Base-by-base conservation (phyloP, 2,113 vertebrate species). In the Apus apus region DNA sequence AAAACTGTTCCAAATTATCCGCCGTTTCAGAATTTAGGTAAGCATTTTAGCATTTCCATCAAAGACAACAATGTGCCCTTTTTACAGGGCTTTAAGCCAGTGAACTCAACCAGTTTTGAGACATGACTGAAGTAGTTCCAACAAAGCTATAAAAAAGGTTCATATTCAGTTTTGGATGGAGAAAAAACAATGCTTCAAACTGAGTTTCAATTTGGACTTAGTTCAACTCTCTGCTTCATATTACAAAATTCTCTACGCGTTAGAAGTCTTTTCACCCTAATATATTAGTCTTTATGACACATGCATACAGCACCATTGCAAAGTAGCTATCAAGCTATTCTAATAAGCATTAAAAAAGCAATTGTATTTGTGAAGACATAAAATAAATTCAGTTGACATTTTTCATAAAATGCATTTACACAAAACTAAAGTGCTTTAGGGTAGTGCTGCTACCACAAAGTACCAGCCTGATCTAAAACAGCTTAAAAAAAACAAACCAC, bases 161-260 rank as follows among this genome's bases (percentile, higher is more conserved):
- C 76, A 74, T 66, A 89, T n/a, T 86, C 89, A 60, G 57, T 71
- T 90, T 27, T 92, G 92, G 68, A 92, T 53, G 46, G 65, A 95
- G 86, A 86, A 94, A 93, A 96, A 95, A 95, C 86, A 95, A 81
- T 84, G 60, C 79, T 93, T 90, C 90, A 95, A 95, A 93, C 88
- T 38, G 90, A 94, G 92, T 67, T 90, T 77, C 65, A 77, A 13
- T 90, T 71, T 93, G 92, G 86, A 93, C 15, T 94, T 67, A 5
- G 43, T 84, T 95, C 94, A 95, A 54, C 38, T 30, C 66, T 87
- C 75, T 67, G 68, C 27, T 92, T 61, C 54, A 45, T 67, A 65
- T 90, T 75, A 64, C 65, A 81, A 95, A 93, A 75, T 67, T 57
- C 38, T 67, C 75, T 40, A 54, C 2, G 7, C 22, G 90, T 81